Evolutionary conservation across 2,113 vertebrate species (phyloP).

Genomic region (Cebidichthys violaceus): DNA sequence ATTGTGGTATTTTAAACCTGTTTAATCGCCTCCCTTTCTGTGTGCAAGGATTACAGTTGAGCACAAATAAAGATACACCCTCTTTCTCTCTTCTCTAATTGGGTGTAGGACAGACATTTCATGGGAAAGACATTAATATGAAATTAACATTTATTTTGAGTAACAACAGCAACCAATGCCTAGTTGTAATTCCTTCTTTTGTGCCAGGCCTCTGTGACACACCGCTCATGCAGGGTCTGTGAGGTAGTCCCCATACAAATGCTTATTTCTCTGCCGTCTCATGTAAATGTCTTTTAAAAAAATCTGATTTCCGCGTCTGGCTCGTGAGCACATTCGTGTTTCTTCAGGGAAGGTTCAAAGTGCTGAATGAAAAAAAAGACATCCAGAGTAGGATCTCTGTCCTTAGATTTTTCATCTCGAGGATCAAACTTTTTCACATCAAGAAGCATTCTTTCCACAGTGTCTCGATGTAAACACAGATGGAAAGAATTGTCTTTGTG

Average conservation of each 20-base stretch:
- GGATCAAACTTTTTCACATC: not conserved
- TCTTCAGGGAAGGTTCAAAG: constrained; percentile 16
- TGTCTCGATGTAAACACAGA: constrained; percentile 19
- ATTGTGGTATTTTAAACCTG: constrained; percentile 87
- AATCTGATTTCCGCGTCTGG: constrained; percentile 16
- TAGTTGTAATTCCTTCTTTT: constrained; percentile 19
- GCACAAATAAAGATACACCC: constrained; percentile 79
- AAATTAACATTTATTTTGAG: constrained; percentile 74
- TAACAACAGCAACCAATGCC: constrained; percentile 37
- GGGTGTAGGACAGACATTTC: constrained; percentile 70
- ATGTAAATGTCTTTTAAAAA: constrained; percentile 9
- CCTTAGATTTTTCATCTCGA: not conserved
- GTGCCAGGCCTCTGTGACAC: constrained; percentile 27
- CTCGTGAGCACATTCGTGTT: not conserved
- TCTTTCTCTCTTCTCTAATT: constrained; percentile 75
- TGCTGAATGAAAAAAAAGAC: not conserved
- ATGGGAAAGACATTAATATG: constrained; percentile 73
- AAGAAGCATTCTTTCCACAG: not conserved
- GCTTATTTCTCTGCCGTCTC: constrained; percentile 10
- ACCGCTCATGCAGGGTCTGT: not conserved
- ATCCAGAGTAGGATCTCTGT: not conserved
- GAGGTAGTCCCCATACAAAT: not conserved
- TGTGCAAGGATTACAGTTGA: constrained; percentile 81
- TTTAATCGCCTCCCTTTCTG: constrained; percentile 83
- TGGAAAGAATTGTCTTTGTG: not conserved